Evolutionary conservation across 2,797 vertebrate species (phyloP), one percentile per base, ranked within the genome.

Genomic region (Lacerta viridis): DNA sequence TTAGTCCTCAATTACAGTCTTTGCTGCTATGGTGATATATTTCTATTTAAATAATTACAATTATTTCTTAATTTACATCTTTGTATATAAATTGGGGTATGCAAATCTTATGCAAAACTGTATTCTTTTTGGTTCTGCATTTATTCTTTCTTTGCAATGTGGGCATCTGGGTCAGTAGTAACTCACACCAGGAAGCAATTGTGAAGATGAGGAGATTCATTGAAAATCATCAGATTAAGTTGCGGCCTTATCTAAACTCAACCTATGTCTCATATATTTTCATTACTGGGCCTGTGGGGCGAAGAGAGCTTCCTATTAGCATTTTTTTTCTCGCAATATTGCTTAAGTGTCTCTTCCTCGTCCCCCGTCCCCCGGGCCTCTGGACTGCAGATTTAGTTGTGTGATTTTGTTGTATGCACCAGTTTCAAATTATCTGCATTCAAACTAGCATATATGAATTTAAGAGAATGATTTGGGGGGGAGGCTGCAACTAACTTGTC

Each of bases 361-460:
- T 4, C 0, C 43, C 82, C 77, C 13, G 0, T 8, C 43, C 46
- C 50, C 3, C 76, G 41, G 74, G 2, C 20, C 69, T 68, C 23
- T 69, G 25, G 75, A 86, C 66, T 66, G n/a, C 36, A 87, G 69
- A 82, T 64, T 68, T 50, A 25, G 71, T 78, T 43, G 39, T 25
- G 9, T 66, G n/a, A 3, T 82, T 81, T 82, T 27, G 36, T 64
- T 75, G 55, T 5, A 83, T 59, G 50, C 74, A 36, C 68, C 84
- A 89, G 77, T 77, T 91, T 93, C 88, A 25, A 36, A 61, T 1
- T 86, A 91, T 90, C 10, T 83, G 88, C 83, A 68, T 5, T 20
- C 92, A 80, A 84, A 86, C 83, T 88, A 66, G 84, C 71, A 94
- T 86, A 92, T 80, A 39, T 84, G 83, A 79, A 88, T 74, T 83